These are phyloP conservation scores for Grammomys surdaster DNA, from an alignment of 2,113 vertebrate genomes.

Conservation along the genomic window DNA sequence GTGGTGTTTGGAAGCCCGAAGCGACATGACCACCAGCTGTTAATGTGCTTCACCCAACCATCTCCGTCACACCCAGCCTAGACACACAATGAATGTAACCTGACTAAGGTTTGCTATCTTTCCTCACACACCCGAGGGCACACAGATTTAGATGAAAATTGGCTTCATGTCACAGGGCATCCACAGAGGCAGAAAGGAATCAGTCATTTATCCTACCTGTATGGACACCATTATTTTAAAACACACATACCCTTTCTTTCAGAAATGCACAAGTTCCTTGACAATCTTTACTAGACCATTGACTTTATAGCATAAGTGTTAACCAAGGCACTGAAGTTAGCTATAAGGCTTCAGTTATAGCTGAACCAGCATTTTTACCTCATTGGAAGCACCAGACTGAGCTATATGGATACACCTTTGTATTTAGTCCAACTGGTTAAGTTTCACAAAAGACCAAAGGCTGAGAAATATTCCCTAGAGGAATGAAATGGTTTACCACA, in stretches of 20 bases:
- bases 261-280: background rate
- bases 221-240: background rate
- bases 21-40: constrained; percentile 54
- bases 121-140: background rate
- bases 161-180: background rate
- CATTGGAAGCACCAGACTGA: background rate
- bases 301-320: background rate
- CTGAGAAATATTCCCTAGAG: background rate
- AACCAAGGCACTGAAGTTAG: background rate
- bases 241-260: background rate
- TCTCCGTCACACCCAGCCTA: constrained; percentile 39
- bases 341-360: background rate
- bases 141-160: background rate
- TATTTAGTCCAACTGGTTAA: background rate
- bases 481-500: background rate
- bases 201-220: background rate
- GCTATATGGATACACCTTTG: background rate
- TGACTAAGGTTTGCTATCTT: constrained; percentile 43
- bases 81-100: constrained; percentile 18
- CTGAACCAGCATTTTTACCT: background rate
- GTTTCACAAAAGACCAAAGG: background rate
- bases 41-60: constrained; percentile 44
- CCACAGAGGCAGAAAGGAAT: background rate
- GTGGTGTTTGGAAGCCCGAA: constrained; percentile 34
- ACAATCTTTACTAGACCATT: background rate